Evolutionary conservation across 1,140 invertebrate genomes (phyloP).

Genomic region (Zaprionus gabonicus): DNA sequence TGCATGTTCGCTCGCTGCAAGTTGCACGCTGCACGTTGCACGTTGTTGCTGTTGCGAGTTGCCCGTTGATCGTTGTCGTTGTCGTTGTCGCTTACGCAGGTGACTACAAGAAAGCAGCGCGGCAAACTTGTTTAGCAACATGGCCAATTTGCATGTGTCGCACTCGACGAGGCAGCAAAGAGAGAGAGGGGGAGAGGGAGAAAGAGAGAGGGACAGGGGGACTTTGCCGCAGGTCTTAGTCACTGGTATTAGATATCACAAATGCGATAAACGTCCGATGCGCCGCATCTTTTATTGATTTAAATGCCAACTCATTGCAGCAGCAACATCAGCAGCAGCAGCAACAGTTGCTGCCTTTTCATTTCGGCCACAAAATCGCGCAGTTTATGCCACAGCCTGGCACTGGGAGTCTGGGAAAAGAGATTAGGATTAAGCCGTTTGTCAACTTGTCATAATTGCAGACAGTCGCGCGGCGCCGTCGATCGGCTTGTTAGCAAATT

Average conservation of each 20-base stretch:
- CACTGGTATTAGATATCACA: constrained; percentile 73
- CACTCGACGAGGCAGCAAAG: constrained; percentile 53
- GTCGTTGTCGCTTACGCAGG: constrained; percentile 73
- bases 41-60: constrained; percentile 21
- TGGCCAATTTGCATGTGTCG: constrained; percentile 82
- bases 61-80: constrained; percentile 41
- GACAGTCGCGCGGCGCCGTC: constrained; percentile 58
- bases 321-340: constrained; percentile 7
- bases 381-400: constrained; percentile 28
- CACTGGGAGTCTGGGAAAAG: constrained; percentile 39
- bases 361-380: constrained; percentile 46
- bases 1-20: constrained; percentile 44
- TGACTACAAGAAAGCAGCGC: constrained; percentile 67
- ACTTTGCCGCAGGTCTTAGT: constrained; percentile 19
- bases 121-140: constrained; percentile 79
- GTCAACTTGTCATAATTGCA: constrained; percentile 82
- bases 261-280: constrained; percentile 71
- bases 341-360: constrained; percentile 7
- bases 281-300: constrained; percentile 72
- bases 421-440: constrained; percentile 83
- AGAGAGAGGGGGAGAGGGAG: neutral
- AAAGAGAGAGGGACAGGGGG: neutral
- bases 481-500: constrained; percentile 49
- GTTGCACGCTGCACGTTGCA: constrained; percentile 39
- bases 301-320: constrained; percentile 61